phyloP scores from a whole-genome alignment of 2,797 vertebrate species.

The Acrossocheilus wenchowensis region DNA sequence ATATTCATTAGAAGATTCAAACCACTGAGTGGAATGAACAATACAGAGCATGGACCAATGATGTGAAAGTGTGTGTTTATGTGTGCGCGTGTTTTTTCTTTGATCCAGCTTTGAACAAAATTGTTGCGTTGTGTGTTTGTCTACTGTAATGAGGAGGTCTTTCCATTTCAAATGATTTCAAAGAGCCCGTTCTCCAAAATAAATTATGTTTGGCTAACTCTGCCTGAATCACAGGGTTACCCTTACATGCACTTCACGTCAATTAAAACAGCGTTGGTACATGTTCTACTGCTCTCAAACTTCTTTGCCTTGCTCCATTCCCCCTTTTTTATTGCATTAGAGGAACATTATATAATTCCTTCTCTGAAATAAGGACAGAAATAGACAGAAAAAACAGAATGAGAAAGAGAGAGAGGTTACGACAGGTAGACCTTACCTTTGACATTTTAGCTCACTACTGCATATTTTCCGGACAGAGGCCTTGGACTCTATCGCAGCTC shows the following conservation, averaged over 20 bases:
- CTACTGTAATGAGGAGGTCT: conserved; percentile 59
- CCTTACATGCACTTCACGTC: conserved; percentile 33
- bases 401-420: background rate
- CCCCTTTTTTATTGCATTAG: conserved; percentile 27
- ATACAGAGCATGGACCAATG: conserved; percentile 11
- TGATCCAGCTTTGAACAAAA: conserved; percentile 51
- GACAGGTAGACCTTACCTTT: background rate
- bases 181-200: conserved; percentile 38
- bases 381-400: background rate
- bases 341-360: conserved; percentile 37
- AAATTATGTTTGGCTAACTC: conserved; percentile 38
- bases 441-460: conserved; percentile 27
- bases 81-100: conserved; percentile 5
- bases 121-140: conserved; percentile 53
- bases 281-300: conserved; percentile 27
- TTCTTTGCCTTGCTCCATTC: background rate
- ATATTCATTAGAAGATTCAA: conserved; percentile 46
- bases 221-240: conserved; percentile 10
- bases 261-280: conserved; percentile 40
- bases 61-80: conserved; percentile 21
- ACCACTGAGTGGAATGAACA: conserved; percentile 33
- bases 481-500: conserved; percentile 3
- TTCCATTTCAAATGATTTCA: conserved; percentile 54
- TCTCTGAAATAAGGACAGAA: conserved; percentile 10
- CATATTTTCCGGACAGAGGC: conserved; percentile 4